Evolutionary conservation across 1,140 invertebrate genomes (phyloP).

Genomic region (Drosophila mauritiana): DNA sequence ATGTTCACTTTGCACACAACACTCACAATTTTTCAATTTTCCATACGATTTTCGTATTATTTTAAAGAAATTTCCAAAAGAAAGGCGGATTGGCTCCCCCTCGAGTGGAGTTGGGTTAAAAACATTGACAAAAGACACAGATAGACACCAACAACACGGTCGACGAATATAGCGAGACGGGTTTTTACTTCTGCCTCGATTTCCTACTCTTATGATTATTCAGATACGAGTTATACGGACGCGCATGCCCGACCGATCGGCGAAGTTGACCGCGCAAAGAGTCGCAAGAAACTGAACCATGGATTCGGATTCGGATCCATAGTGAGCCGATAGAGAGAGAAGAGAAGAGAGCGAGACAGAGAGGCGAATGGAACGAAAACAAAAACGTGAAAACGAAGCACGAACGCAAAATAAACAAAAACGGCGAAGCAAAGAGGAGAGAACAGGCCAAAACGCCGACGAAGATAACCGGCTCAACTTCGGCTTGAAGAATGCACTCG

Average conservation of each 20-base stretch:
- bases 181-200: conserved; percentile 32
- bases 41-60: conserved; percentile 8
- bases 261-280: conserved; percentile 69
- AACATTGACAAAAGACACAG: conserved; percentile 48
- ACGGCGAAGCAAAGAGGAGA: conserved; percentile 18
- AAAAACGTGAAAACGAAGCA: conserved; percentile 39
- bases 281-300: conserved; percentile 62
- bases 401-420: conserved; percentile 25
- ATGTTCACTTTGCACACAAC: conserved; percentile 34
- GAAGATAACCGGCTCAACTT: conserved; percentile 41
- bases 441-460: conserved; percentile 34
- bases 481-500: no score
- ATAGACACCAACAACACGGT: conserved; percentile 44
- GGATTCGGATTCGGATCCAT: conserved; percentile 17
- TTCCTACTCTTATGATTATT: conserved; percentile 34
- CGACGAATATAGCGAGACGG: conserved; percentile 51
- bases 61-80: conserved; percentile 9
- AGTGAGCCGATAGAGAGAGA: conserved; percentile 21
- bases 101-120: conserved; percentile 16
- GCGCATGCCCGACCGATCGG: conserved; percentile 40
- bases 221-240: conserved; percentile 23
- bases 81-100: conserved; percentile 20
- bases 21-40: conserved; percentile 25
- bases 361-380: conserved; percentile 58
- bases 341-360: conserved; percentile 20